phyloP scores from a whole-genome alignment of 1,140 invertebrate species.

The Eriosoma lanigerum region DNA sequence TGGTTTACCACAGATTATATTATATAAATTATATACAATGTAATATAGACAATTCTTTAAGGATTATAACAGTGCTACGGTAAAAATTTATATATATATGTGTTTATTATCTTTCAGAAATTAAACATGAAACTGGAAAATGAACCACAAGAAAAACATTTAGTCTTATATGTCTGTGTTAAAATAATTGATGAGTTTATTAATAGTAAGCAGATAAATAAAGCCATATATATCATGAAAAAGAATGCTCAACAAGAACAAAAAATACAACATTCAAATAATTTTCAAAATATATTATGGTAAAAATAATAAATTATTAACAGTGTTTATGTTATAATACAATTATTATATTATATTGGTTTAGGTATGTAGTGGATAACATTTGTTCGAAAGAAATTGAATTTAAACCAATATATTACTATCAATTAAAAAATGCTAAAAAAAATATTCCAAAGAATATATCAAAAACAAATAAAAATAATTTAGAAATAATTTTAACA shows the following conservation, averaged over 20 bases:
- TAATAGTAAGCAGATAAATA: conserved; percentile 8
- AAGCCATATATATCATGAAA: not conserved
- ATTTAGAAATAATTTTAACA: not conserved
- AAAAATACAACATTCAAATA: not conserved
- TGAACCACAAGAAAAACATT: conserved; percentile 25
- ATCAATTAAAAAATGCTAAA: not conserved
- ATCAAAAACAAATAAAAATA: not conserved
- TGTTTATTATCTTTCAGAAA: conserved; percentile 31
- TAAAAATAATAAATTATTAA: not conserved
- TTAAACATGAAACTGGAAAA: conserved; percentile 30
- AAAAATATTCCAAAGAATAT: not conserved
- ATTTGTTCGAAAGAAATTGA: not conserved
- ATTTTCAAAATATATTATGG: not conserved
- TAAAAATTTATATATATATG: too few relatives aligned
- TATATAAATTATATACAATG: too few relatives aligned
- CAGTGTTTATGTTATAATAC: too few relatives aligned
- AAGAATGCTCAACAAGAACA: not conserved
- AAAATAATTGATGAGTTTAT: not conserved
- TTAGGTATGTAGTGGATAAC: not conserved
- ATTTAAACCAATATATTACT: conserved; percentile 13
- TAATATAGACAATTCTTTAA: too few relatives aligned
- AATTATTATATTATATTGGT: not conserved
- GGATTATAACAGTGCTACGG: too few relatives aligned
- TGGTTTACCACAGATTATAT: too few relatives aligned
- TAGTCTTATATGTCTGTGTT: conserved; percentile 5